Evolutionary conservation across 2,888 invertebrate species (phyloP).

Genomic region (Xestobium rufovillosum): DNA sequence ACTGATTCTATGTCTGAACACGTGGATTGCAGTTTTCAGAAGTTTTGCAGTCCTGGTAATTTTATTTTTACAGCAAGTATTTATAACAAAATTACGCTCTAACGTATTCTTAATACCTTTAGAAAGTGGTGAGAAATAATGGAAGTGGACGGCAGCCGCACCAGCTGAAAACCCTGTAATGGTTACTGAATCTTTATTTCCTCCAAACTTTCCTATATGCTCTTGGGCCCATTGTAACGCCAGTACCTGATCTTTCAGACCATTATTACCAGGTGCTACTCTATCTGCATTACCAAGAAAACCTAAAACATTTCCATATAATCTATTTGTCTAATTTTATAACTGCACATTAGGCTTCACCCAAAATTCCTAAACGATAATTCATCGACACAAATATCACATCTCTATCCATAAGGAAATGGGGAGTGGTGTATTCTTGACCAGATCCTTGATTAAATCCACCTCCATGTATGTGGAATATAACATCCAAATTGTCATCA

Average conservation of each 20-base stretch:
- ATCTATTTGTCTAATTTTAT: too few species aligned
- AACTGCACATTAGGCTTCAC: neutral
- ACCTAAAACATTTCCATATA: neutral
- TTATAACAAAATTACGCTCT: too few species aligned
- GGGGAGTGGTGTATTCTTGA: constrained; percentile 46
- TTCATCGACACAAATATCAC: constrained; percentile 57
- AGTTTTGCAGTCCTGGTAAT: too few species aligned
- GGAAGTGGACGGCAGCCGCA: neutral
- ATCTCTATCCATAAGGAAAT: constrained; percentile 53
- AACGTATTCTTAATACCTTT: too few species aligned
- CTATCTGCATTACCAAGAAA: neutral
- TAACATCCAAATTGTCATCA: constrained; percentile 44
- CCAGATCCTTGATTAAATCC: constrained; percentile 56
- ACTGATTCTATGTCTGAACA: too few species aligned
- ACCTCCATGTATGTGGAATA: constrained; percentile 56
- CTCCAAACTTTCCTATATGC: neutral
- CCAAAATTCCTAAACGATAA: constrained; percentile 51
- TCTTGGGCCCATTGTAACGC: constrained; percentile 2
- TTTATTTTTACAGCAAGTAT: too few species aligned
- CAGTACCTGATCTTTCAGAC: constrained; percentile 3
- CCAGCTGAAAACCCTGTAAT: neutral
- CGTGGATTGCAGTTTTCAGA: too few species aligned
- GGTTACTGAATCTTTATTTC: neutral
- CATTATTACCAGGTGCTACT: constrained; percentile 1
- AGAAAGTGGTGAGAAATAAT: neutral